Conservation (phyloP, 1,140 invertebrate species). For the Tetragonula clypearis region DNA sequence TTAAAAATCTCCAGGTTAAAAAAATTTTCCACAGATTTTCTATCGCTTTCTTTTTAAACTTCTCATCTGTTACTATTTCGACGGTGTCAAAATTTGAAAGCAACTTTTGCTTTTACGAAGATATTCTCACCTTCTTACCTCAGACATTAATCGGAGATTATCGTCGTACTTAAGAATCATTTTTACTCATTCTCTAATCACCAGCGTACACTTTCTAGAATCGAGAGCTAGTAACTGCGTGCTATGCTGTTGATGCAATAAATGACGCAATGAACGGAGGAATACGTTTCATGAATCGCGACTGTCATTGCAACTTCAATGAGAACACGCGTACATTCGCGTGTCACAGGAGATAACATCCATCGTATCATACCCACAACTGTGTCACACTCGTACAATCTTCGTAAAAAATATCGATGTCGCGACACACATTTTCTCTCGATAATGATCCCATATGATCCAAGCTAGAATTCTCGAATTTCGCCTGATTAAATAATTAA, state of each 20-base stretch:
- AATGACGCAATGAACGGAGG: not conserved
- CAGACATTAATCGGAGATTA: not conserved
- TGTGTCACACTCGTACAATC: slow-evolving; percentile 15
- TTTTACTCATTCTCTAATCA: not conserved
- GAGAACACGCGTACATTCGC: slow-evolving; percentile 11
- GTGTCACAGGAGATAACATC: slow-evolving; percentile 24
- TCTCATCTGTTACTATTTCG: not conserved
- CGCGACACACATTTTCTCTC: not conserved
- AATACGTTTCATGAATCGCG: slow-evolving; percentile 6
- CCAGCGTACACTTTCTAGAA: not conserved
- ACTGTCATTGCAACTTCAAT: slow-evolving; percentile 33
- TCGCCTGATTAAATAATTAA: not conserved
- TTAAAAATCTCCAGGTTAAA: not conserved
- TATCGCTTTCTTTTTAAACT: not conserved
- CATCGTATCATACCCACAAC: not conserved
- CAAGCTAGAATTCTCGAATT: not conserved
- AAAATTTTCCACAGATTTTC: not conserved
- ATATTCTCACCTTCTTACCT: not conserved
- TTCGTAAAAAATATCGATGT: not conserved
- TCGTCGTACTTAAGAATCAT: not conserved
- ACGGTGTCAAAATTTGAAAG: not conserved
- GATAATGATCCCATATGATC: not conserved
- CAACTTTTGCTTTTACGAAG: not conserved
- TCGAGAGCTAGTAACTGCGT: not conserved
- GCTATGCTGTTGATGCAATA: not conserved